Evolutionary conservation across 1,140 invertebrate genomes (phyloP).

Genomic region (Zaprionus lachaisei): DNA sequence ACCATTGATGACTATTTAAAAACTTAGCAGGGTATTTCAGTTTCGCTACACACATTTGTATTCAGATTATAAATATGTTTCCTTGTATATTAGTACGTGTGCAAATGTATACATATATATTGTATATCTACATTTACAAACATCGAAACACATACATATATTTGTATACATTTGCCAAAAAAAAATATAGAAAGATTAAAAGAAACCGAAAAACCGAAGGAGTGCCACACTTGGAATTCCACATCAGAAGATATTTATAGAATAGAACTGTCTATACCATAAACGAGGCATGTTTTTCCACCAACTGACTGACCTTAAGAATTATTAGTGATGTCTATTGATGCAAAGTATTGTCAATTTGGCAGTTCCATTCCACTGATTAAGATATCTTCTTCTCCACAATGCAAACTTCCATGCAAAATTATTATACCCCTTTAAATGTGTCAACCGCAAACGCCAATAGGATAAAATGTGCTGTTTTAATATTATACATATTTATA

Average conservation of each 20-base stretch:
- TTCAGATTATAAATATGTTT: slow-evolving; percentile 4
- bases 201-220: not conserved
- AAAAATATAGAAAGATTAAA: not conserved
- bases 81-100: not conserved
- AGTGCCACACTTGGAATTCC: slow-evolving; percentile 5
- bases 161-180: slow-evolving; percentile 9
- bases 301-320: not conserved
- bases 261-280: not conserved
- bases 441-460: too few species aligned
- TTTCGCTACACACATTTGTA: not conserved
- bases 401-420: too few species aligned
- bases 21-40: not conserved
- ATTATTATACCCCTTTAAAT: too few species aligned
- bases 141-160: slow-evolving; percentile 4
- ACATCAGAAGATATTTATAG: slow-evolving; percentile 1
- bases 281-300: not conserved
- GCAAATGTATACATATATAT: not conserved
- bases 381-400: too few species aligned
- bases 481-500: too few species aligned
- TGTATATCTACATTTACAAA: not conserved
- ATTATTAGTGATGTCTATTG: not conserved
- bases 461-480: too few species aligned
- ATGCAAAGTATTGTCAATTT: too few species aligned
- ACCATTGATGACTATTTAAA: not conserved
- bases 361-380: too few species aligned